Evolutionary conservation across 2,888 invertebrate genomes (phyloP).

Genomic region (Ramazzottius varieornatus): DNA sequence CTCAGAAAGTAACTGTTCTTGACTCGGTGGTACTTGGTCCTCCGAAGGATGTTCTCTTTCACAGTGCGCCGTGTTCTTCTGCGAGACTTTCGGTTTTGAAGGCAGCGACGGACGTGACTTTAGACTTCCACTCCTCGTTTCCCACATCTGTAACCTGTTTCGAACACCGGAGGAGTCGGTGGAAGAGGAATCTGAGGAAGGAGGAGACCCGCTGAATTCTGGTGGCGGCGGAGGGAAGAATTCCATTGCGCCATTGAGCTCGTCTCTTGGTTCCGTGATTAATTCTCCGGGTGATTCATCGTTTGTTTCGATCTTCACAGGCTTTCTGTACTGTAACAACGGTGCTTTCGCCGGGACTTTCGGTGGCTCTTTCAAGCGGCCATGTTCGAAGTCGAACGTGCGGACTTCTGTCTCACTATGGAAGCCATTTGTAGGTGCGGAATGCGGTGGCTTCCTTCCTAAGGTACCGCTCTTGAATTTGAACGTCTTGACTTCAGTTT

Average conservation of each 20-base stretch:
- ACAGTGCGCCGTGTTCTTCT: not conserved
- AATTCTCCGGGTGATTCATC: not conserved
- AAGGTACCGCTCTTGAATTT: not conserved
- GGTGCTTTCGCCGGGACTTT: not conserved
- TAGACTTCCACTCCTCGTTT: not conserved
- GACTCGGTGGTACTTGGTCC: not conserved
- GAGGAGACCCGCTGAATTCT: not conserved
- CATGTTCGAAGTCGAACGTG: not conserved
- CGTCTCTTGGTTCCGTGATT: not conserved
- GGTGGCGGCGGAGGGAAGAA: slow-evolving; percentile 2
- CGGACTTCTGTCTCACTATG: not conserved
- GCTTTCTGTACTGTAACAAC: not conserved
- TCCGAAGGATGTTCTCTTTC: not conserved
- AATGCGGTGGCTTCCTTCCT: not conserved
- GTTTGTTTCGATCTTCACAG: not conserved
- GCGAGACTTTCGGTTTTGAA: not conserved
- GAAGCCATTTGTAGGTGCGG: not conserved
- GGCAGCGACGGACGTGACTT: not conserved
- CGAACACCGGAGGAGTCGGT: not conserved
- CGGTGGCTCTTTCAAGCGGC: no score
- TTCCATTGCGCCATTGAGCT: not conserved
- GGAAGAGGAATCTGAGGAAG: not conserved
- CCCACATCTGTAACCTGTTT: not conserved
- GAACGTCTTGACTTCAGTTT: not conserved
- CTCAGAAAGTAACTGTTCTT: not conserved